A percentile compares a stretch with the other conserved stretches of the same genome.
Conservation (phyloP, 2,113 vertebrate genomes). For the Thamnaconus septentrionalis region DNA sequence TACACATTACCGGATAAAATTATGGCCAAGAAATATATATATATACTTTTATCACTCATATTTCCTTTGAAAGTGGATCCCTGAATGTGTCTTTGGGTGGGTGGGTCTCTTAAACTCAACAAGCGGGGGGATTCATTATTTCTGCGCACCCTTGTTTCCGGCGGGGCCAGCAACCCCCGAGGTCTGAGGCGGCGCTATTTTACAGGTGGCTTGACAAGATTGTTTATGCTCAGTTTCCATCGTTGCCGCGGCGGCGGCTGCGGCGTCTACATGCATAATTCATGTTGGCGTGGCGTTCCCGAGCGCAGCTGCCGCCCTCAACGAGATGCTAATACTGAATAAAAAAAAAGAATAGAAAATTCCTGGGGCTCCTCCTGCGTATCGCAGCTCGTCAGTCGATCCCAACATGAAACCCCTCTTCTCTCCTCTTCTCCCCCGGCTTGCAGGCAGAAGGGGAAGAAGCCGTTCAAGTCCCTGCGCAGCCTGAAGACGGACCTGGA, state of each 20-base stretch:
- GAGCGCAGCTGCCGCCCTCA: conserved; percentile 37
- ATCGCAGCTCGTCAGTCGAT: neutral
- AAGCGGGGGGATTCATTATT: conserved; percentile 20
- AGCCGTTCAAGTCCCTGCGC: conserved; percentile 89
- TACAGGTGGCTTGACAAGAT: conserved; percentile 48
- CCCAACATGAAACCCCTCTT: neutral
- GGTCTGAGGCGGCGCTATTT: conserved; percentile 46
- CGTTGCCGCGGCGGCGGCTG: neutral
- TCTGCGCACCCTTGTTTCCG: conserved; percentile 26
- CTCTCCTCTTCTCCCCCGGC: conserved; percentile 8
- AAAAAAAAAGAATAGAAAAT: conserved; percentile 5
- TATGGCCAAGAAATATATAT: too few relatives aligned
- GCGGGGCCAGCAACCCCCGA: conserved; percentile 26
- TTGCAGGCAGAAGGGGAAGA: conserved; percentile 94
- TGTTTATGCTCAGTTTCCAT: conserved; percentile 43
- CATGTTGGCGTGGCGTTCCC: conserved; percentile 18
- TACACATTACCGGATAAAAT: too few relatives aligned
- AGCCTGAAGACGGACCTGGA: conserved; percentile 92
- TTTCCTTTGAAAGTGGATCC: too few relatives aligned
- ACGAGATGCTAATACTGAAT: conserved; percentile 25
- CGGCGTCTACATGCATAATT: conserved; percentile 59
- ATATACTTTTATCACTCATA: too few relatives aligned
- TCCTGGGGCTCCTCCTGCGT: conserved; percentile 17
- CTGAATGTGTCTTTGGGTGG: too few relatives aligned
- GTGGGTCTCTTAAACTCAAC: conserved; percentile 1